Evolutionary conservation across 1,140 invertebrate species (phyloP).

Genomic region (Agrypnia vestita): DNA sequence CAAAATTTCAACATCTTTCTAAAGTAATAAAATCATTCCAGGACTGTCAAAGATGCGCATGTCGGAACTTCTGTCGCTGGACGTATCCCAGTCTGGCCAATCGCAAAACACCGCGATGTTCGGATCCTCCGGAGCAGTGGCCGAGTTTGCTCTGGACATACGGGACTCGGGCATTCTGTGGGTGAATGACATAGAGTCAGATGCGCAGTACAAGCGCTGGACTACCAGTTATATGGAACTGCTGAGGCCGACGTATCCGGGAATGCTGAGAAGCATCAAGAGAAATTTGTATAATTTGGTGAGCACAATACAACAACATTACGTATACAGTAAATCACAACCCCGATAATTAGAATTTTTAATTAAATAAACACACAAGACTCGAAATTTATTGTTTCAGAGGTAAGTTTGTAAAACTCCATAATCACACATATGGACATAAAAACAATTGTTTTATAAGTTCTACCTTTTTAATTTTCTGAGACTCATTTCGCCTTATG

Average conservation of each 20-base stretch:
- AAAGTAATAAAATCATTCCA: constrained; percentile 39
- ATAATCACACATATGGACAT: too few relatives aligned
- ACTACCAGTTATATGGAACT: constrained; percentile 90
- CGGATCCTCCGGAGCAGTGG: constrained; percentile 71
- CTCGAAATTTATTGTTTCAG: too few relatives aligned
- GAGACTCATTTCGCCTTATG: too few relatives aligned
- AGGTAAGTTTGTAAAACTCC: too few relatives aligned
- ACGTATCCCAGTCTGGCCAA: constrained; percentile 74
- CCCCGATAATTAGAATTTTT: too few relatives aligned
- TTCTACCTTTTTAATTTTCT: too few relatives aligned
- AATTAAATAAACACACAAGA: too few relatives aligned
- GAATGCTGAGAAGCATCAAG: constrained; percentile 94
- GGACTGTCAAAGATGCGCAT: constrained; percentile 71
- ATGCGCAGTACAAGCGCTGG: constrained; percentile 91
- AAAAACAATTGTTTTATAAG: too few relatives aligned
- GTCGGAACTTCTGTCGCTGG: constrained; percentile 81
- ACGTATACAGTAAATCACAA: too few relatives aligned
- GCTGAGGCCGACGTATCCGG: constrained; percentile 95
- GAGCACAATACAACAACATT: too few relatives aligned
- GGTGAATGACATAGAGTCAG: constrained; percentile 96
- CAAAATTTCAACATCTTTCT: too few relatives aligned
- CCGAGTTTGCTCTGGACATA: constrained; percentile 94
- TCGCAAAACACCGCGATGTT: constrained; percentile 58
- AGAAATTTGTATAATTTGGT: constrained; percentile 96
- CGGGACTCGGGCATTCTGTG: constrained; percentile 93